A percentile compares a stretch with the other conserved stretches of the same genome.
phyloP scores from a whole-genome alignment of 2,888 invertebrate species.

The Congeria kusceri region DNA sequence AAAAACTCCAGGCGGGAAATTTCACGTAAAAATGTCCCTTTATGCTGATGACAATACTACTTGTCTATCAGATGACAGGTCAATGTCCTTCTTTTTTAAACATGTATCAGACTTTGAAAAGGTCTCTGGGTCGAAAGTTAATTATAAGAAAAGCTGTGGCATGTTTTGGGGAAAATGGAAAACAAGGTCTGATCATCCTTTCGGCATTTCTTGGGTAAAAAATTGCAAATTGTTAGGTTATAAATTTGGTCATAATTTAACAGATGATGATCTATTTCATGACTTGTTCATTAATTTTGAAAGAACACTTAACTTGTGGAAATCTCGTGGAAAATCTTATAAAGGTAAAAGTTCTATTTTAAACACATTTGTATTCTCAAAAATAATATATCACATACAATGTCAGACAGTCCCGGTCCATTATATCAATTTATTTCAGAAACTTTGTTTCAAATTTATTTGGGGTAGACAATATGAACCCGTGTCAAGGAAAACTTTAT shows the following conservation, averaged over 20 bases:
- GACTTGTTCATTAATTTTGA: constrained; percentile 42
- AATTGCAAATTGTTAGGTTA: constrained; percentile 55
- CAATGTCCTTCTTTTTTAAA: constrained; percentile 14
- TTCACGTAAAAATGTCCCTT: constrained; percentile 28
- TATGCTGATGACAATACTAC: constrained; percentile 36
- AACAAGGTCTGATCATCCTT: constrained; percentile 55
- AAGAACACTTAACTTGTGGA: constrained; percentile 31
- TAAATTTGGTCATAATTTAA: constrained; percentile 42
- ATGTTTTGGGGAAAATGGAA: constrained; percentile 62
- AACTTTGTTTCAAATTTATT: constrained; percentile 28
- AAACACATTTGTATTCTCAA: constrained; percentile 17
- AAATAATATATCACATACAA: constrained; percentile 9
- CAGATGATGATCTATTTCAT: constrained; percentile 45
- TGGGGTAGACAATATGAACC: constrained; percentile 44
- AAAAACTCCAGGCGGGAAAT: constrained; percentile 7
- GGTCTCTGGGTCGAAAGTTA: constrained; percentile 54
- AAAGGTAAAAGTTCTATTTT: constrained; percentile 22
- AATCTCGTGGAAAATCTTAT: background rate
- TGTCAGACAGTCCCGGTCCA: background rate
- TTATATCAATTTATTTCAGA: constrained; percentile 32
- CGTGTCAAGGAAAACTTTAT: constrained; percentile 5
- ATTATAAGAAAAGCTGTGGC: constrained; percentile 55
- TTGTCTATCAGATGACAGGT: constrained; percentile 16
- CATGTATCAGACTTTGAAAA: constrained; percentile 19
- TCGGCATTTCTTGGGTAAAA: constrained; percentile 63